phyloP scores from a whole-genome alignment of 2,888 invertebrate genomes.

The Papilio demoleus region DNA sequence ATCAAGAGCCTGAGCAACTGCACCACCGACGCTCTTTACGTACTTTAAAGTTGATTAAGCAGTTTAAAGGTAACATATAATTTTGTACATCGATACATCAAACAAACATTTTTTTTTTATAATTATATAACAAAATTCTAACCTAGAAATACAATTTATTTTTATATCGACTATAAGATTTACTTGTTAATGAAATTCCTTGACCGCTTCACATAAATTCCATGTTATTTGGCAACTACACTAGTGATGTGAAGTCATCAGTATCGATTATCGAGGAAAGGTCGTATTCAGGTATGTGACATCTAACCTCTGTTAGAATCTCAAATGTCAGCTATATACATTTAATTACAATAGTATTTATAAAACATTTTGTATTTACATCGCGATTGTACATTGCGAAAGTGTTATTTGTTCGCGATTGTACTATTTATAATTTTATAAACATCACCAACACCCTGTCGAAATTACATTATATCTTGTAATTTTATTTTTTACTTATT shows the following conservation, averaged over 20 bases:
- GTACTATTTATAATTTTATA: background rate
- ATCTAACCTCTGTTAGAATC: conserved; percentile 18
- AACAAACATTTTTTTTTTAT: no score
- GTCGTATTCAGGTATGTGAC: conserved; percentile 21
- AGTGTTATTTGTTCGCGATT: background rate
- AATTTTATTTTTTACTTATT: no score
- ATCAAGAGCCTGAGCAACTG: no score
- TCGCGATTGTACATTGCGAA: conserved; percentile 1
- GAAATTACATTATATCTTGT: no score
- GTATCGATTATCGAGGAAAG: conserved; percentile 25
- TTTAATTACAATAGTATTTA: conserved; percentile 24
- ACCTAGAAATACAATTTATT: no score
- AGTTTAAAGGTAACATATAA: no score
- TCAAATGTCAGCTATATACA: conserved; percentile 34
- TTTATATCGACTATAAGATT: no score
- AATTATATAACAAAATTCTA: no score
- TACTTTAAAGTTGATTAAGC: no score
- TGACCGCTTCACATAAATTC: conserved; percentile 2
- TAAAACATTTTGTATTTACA: background rate
- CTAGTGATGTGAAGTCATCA: conserved; percentile 21
- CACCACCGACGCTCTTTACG: no score
- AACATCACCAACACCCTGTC: background rate
- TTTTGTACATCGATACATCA: no score
- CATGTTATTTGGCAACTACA: background rate
- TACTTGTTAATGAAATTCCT: background rate